phyloP scores from a whole-genome alignment of 2,888 invertebrate genomes.

The Leptinotarsa juncta region DNA sequence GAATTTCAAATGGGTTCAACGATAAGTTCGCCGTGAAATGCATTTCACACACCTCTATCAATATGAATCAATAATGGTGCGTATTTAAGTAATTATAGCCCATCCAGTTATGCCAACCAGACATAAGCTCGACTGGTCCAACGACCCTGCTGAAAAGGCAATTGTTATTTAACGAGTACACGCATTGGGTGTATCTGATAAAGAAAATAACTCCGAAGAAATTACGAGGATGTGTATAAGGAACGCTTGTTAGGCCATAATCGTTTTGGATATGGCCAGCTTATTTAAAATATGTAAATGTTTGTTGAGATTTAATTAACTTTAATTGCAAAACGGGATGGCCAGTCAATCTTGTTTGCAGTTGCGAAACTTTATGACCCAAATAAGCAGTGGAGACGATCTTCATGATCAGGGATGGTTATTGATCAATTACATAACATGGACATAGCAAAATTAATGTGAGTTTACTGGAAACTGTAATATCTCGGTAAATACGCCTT shows the following conservation, averaged over 20 bases:
- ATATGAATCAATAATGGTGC: conserved; percentile 17
- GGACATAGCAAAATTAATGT: too few species aligned
- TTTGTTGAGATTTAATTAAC: conserved; percentile 42
- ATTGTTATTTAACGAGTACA: conserved; percentile 40
- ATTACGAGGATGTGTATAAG: conserved; percentile 37
- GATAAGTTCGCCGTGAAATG: neutral
- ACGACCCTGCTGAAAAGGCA: conserved; percentile 30
- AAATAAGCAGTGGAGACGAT: neutral
- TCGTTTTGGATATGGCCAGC: conserved; percentile 39
- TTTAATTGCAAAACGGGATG: conserved; percentile 33
- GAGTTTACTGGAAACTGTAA: too few species aligned
- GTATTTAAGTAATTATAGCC: conserved; percentile 27
- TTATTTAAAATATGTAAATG: conserved; percentile 43
- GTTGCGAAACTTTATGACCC: neutral
- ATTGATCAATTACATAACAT: neutral
- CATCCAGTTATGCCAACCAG: conserved; percentile 32
- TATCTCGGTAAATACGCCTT: too few species aligned
- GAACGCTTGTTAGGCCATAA: conserved; percentile 40
- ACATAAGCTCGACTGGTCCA: conserved; percentile 13
- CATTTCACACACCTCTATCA: neutral
- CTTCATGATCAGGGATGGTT: neutral
- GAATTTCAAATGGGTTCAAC: neutral
- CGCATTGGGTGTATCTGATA: conserved; percentile 36
- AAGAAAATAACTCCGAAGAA: conserved; percentile 40
- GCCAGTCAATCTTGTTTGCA: conserved; percentile 24